A percentile compares a stretch with the other conserved stretches of the same genome.
Evolutionary conservation across 2,888 invertebrate species (phyloP).

Genomic region (Drosophila prolongata): DNA sequence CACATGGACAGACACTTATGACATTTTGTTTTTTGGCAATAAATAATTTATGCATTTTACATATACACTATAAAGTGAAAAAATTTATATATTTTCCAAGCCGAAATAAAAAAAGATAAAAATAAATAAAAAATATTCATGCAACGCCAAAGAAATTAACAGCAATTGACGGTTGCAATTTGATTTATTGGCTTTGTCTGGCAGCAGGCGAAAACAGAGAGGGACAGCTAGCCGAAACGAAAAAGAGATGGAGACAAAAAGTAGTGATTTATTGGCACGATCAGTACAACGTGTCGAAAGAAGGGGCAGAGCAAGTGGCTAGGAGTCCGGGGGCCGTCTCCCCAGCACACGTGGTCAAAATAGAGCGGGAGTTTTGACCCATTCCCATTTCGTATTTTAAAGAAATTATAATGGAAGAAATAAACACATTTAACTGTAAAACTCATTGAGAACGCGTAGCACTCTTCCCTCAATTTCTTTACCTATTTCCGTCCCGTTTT

Average conservation of each 20-base stretch:
- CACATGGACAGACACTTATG: conserved; percentile 56
- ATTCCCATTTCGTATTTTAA: conserved; percentile 25
- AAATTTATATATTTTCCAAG: conserved; percentile 7
- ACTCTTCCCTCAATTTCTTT: conserved; percentile 35
- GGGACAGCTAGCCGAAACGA: conserved; percentile 10
- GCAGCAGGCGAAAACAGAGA: conserved; percentile 20
- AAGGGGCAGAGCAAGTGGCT: conserved; percentile 34
- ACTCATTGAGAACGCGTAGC: conserved; percentile 47
- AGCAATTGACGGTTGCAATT: conserved; percentile 64
- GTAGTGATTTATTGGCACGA: conserved; percentile 66
- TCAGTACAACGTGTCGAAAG: conserved; percentile 61
- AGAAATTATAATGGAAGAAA: conserved; percentile 27
- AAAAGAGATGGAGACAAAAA: conserved; percentile 26
- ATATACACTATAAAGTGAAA: conserved; percentile 22
- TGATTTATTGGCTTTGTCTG: conserved; percentile 61
- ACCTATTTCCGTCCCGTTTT: conserved; percentile 27
- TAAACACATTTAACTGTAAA: conserved; percentile 53
- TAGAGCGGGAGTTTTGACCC: conserved; percentile 36
- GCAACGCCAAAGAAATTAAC: conserved; percentile 65
- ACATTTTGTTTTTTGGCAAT: conserved; percentile 77
- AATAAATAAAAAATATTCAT: conserved; percentile 30
- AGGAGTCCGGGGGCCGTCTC: background rate
- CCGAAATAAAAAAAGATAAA: conserved; percentile 1
- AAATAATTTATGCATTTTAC: conserved; percentile 73
- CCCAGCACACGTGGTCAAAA: conserved; percentile 44